phyloP scores from a whole-genome alignment of 1,140 invertebrate genomes.

The Papilio polytes region DNA sequence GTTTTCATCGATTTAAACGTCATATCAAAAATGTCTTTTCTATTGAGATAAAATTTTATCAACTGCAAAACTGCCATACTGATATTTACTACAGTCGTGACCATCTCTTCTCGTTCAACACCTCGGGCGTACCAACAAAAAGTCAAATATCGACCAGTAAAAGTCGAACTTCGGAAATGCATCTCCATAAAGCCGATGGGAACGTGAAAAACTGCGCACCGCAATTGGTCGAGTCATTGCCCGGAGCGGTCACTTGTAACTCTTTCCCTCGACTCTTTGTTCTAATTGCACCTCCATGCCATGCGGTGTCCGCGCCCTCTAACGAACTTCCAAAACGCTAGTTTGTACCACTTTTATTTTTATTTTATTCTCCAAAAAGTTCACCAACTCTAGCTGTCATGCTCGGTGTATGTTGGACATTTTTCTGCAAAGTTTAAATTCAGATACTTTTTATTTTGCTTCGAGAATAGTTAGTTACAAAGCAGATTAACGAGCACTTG shows the following conservation, averaged over 20 bases:
- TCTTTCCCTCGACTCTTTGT: constrained; percentile 63
- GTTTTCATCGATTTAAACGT: no score
- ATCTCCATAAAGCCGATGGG: constrained; percentile 23
- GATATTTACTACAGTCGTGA: not conserved
- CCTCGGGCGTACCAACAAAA: constrained; percentile 8
- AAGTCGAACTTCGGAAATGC: constrained; percentile 28
- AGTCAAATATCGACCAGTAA: constrained; percentile 11
- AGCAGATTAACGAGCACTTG: constrained; percentile 20
- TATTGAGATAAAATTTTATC: not conserved
- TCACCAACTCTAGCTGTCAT: constrained; percentile 42
- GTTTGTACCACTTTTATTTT: constrained; percentile 15
- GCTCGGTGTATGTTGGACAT: constrained; percentile 16
- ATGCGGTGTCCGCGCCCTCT: constrained; percentile 57
- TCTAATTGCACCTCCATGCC: constrained; percentile 72
- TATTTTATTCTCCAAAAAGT: constrained; percentile 55
- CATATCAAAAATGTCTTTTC: not conserved
- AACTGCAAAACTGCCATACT: not conserved
- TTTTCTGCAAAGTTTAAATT: constrained; percentile 27
- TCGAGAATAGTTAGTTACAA: constrained; percentile 15
- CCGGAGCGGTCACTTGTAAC: constrained; percentile 53
- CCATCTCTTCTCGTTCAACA: constrained; percentile 11
- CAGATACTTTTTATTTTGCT: constrained; percentile 27
- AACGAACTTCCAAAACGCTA: constrained; percentile 64
- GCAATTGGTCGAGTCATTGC: constrained; percentile 28
- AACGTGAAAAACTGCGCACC: constrained; percentile 35